Conservation (phyloP, 2,797 vertebrate genomes). For the Rhyacichthys aspro region DNA sequence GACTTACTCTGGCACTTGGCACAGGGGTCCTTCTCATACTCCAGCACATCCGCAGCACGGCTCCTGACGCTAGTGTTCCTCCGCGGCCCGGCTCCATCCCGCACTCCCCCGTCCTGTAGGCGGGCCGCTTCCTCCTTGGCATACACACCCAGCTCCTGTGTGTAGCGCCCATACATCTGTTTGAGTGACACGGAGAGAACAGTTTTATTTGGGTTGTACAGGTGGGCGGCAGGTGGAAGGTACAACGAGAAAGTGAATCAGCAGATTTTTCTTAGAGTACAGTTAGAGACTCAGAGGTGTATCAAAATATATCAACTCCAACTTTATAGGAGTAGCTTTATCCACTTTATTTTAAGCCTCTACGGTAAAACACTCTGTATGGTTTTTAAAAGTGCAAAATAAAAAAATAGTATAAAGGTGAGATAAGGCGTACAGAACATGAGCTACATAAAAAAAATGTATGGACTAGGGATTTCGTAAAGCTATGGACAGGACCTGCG, state of each 20-base stretch:
- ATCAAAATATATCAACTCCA: conserved; percentile 11
- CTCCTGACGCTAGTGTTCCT: conserved; percentile 71
- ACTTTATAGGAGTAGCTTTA: not conserved
- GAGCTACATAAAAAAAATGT: not conserved
- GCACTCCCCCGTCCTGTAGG: conserved; percentile 83
- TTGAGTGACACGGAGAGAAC: conserved; percentile 19
- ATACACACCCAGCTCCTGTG: conserved; percentile 93
- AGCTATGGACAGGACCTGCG: not conserved
- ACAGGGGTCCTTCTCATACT: conserved; percentile 90
- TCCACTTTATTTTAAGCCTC: not conserved
- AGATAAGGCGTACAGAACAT: not conserved
- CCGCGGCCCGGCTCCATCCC: conserved; percentile 81
- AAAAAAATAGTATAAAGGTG: not conserved
- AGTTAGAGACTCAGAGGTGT: conserved; percentile 7
- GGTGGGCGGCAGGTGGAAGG: conserved; percentile 22
- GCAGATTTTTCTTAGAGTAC: conserved; percentile 15
- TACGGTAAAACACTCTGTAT: not conserved
- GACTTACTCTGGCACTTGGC: conserved; percentile 88
- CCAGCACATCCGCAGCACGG: conserved; percentile 84
- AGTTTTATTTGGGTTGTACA: conserved; percentile 27
- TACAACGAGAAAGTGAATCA: conserved; percentile 15
- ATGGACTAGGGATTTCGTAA: not conserved
- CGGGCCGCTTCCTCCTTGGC: conserved; percentile 94
- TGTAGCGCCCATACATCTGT: conserved; percentile 97
- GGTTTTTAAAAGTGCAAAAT: conserved; percentile 6